Evolutionary conservation across 2,113 vertebrate species (phyloP).

Genomic region (Pluvianellus socialis): DNA sequence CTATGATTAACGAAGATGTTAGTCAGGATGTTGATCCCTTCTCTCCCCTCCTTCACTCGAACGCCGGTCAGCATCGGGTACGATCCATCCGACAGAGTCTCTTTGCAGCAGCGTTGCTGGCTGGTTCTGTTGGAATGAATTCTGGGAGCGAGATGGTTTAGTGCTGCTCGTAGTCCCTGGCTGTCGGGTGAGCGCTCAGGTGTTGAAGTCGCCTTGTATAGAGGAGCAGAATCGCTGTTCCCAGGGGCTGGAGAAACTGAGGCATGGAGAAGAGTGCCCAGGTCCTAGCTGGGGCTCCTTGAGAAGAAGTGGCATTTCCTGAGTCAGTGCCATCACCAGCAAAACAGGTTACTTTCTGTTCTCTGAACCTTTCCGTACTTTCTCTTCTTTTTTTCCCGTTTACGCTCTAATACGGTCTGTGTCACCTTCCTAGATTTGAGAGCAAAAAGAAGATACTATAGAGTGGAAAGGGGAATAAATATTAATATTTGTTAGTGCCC

Average conservation of each 20-base stretch:
- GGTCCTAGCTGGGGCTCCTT: neutral
- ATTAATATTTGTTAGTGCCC: neutral
- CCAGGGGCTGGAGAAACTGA: neutral
- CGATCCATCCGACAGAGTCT: neutral
- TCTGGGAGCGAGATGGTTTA: neutral
- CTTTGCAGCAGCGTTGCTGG: neutral
- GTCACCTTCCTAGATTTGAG: neutral
- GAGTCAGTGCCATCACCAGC: neutral
- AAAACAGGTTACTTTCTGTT: neutral
- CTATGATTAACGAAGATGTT: neutral
- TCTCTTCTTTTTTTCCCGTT: neutral
- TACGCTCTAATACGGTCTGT: neutral
- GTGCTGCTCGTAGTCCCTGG: neutral
- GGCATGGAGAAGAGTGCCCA: neutral
- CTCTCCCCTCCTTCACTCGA: neutral
- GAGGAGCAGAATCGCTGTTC: neutral
- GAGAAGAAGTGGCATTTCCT: neutral
- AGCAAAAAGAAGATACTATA: neutral
- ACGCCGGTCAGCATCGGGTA: accelerated
- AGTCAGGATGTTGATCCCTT: neutral
- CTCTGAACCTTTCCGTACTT: neutral
- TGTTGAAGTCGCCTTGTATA: neutral
- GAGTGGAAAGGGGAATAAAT: neutral
- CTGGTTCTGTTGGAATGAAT: neutral
- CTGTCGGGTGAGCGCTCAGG: neutral